These are phyloP conservation scores for Orientallactaga bullata DNA, from an alignment of 2,113 vertebrate genomes.

Conservation along the genomic window DNA sequence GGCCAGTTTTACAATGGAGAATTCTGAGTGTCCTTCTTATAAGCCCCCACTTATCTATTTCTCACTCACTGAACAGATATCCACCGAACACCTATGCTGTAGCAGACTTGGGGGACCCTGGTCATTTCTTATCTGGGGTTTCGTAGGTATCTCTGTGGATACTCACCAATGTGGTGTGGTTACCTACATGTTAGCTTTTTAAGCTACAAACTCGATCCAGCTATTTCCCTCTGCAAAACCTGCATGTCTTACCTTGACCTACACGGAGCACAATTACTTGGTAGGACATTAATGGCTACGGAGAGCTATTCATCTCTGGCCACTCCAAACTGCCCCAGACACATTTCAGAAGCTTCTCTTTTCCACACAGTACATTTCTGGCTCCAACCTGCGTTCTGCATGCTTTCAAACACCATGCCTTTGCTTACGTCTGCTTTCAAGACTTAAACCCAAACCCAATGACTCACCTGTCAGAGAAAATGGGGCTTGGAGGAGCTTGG, in stretches of 20 bases:
- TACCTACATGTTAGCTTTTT: background rate
- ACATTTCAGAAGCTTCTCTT: background rate
- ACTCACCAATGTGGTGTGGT: background rate
- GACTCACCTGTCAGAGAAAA: background rate
- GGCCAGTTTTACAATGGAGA: background rate
- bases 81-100: background rate
- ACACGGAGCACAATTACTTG: background rate
- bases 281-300: background rate
- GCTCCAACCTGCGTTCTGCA: background rate
- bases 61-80: background rate
- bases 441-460: background rate
- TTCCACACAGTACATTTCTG: background rate
- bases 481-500: background rate
- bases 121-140: background rate
- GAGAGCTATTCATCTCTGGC: background rate
- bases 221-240: background rate
- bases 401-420: background rate
- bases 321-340: no score
- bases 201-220: background rate
- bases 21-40: background rate
- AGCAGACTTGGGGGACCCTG: no score
- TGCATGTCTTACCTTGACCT: background rate
- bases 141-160: background rate
- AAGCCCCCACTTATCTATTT: background rate
- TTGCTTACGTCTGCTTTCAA: background rate